Conservation (phyloP, 2,113 vertebrate genomes). For the human (Homo sapiens) region DNA sequence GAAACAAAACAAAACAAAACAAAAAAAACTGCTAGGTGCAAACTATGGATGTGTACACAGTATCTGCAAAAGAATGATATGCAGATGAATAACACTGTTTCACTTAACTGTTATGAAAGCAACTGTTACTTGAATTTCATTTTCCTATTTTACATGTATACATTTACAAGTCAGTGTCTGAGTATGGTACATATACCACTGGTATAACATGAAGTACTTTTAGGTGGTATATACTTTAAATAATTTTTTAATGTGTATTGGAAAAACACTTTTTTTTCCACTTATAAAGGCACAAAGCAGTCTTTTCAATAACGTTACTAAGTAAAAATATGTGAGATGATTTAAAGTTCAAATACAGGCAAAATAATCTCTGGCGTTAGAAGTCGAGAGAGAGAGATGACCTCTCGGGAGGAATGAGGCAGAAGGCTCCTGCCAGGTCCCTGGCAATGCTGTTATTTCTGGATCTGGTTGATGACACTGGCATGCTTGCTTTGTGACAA, state of each 20-base stretch:
- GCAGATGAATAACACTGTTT: not conserved
- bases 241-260: not conserved
- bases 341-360: not conserved
- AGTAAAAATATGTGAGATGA: not conserved
- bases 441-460: not conserved
- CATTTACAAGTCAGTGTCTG: not conserved
- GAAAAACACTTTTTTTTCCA: not conserved
- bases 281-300: not conserved
- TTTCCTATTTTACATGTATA: not conserved
- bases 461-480: not conserved
- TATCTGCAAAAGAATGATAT: not conserved
- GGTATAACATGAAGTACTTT: not conserved
- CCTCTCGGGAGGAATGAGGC: not conserved
- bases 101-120: not conserved
- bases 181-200: not conserved
- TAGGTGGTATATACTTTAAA: not conserved
- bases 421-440: not conserved
- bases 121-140: not conserved
- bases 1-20: too few relatives aligned
- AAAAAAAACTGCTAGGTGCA: not conserved
- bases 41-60: not conserved
- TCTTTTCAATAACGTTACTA: not conserved
- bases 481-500: not conserved
- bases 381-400: not conserved
- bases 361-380: not conserved